Evolutionary conservation across 2,797 vertebrate species (phyloP), one percentile per base, ranked within the genome.

Genomic region (Phoebastria nigripes): DNA sequence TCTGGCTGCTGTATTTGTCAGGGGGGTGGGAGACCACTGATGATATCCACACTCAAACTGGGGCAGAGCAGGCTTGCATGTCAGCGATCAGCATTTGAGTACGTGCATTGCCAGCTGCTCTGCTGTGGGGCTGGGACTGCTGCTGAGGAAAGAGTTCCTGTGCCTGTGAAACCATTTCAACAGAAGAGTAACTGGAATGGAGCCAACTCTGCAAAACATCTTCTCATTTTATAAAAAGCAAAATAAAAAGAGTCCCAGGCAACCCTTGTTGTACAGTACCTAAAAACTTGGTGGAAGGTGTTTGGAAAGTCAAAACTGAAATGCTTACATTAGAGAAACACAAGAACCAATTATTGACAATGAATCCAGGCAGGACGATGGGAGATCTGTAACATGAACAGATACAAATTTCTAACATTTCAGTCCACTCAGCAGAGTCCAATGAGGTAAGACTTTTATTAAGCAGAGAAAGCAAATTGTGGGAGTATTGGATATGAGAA

Each of bases 361-460:
- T 49, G 35, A 67, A 79, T 79, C 47, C 47, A 90, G 87, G 28
- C 37, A 82, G 66, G 33, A 90, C 41, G 66, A 74, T 55, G 58
- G 25, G 51, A 89, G 66, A 63, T 33, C 31, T 90, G 55, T 84
- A 70, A 87, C 51, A 39, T 0, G 2, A 88, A 84, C 37, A 63
- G 70, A 39, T 25, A 81, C 1, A 59, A 21, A 59, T 71, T 74
- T 94, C 80, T 94, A 92, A 77, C 41, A 28, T 96, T 95, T 92
- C 92, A 79, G 54, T 76, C 52, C 39, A 78, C 69, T 96, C 87
- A 94, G 85, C 82, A 76, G 62, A 86, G 29, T 51, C 62, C 42
- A 49, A 19, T 47, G 73, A 88, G 96, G 79, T 94, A 96, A 94
- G 82, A 66, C 33, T 70, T 55, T 37, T 76, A 39, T 70, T 88